Evolutionary conservation across 2,888 invertebrate genomes (phyloP), one percentile per base, ranked within the genome.

Genomic region (Nebria brevicollis): DNA sequence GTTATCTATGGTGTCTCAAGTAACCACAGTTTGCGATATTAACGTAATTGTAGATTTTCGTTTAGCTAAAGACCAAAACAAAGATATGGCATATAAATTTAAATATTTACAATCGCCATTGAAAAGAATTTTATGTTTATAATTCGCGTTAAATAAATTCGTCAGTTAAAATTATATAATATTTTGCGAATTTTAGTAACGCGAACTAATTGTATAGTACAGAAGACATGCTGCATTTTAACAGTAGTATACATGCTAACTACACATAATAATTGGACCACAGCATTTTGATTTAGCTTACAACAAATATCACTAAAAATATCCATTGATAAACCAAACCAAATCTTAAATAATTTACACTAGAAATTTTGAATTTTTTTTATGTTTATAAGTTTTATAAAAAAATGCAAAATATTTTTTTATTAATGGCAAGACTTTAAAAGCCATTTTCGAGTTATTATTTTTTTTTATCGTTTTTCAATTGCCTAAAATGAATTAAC

Each of bases 21-120:
- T 54, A 54, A 54, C 54, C 54, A 8, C 13, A 54, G 54, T 54
- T 54, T 54, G 8, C 54, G 54, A 13, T 54, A 54, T 11, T 54
- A 2, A 54, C 54, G 54, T 54, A 54, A 54, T 68, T 43, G 66
- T 41, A 79, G 73, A 78, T 42, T 72, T 78, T 72, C 13, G 66
- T 65, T 54, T 72, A 78, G 43, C 41, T 34, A 73, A 73, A 42
- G 64, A 20, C 66, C 66, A 72, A 73, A 26, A n/a, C 25, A 77
- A 26, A 70, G 70, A 70, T 34, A 34, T 70, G 70, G 26, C 70
- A 65, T 66, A 41, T 72, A 64, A 72, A 54, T 73, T 42, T 43
- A 78, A 70, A 66, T 78, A 78, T 78, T 78, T 78, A 78, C 78
- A 78, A 68, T 54, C 43, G 66, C 77, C 77, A 68, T 77, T 66